Base-by-base conservation (phyloP, 2,888 invertebrate species). In the Zygothrica quintamaculata region DNA sequence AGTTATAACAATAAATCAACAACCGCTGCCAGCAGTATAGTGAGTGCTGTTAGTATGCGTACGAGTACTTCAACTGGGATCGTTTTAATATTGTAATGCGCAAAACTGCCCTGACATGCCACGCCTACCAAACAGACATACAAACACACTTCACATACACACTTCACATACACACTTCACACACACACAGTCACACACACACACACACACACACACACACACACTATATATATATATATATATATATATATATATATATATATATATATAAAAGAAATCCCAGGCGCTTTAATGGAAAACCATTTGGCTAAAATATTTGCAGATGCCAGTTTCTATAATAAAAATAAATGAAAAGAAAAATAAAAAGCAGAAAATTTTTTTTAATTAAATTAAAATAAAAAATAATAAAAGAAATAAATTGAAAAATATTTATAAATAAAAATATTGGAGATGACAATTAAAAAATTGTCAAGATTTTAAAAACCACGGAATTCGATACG, bases 1-100 rank as follows among this genome's bases (percentile, higher is more conserved):
- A 84, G 87, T 77, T 86, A 77, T 80, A 86, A 84, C 84, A 86
- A 84, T 84, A 84, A 84, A 84, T 84, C 82, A 84, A 84, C 81
- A 80, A 52, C 57, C 76, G 81, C 75, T 68, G 84, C 75, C 85
- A 78, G 65, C 68, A 61, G 65, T 50, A 69, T 78, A 64, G 58
- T 65, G 67, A 48, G 60, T 72, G 68, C 71, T 57, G 65, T 36
- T 68, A 65, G 59, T 66, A 58, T 47, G 69, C 48, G 57, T 64
- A 56, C 56, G 26, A 61, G 47, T 47, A 8, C 60, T 37, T 33
- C 47, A 13, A 46, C 65, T 46, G 58, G 18, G 13, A 39, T 12
- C 42, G 60, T 77, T 81, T 86, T 84, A 84, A 84, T 86, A 77
- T 75, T 86, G 82, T 86, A 84, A 84, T 84, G 84, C 66, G 77